phyloP scores from a whole-genome alignment of 2,888 invertebrate species.

The Mythimna albipuncta region DNA sequence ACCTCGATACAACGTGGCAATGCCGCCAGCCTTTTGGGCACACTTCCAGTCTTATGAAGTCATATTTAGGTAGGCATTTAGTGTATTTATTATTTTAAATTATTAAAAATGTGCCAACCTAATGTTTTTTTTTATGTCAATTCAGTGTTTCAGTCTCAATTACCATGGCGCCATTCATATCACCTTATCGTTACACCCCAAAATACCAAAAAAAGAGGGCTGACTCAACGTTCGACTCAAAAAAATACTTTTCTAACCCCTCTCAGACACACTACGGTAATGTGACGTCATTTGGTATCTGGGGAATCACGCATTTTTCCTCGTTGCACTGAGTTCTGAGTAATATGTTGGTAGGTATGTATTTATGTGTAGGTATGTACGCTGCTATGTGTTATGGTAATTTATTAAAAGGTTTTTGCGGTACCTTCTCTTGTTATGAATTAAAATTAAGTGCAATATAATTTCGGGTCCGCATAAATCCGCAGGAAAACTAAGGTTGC shows the following conservation, averaged over 20 bases:
- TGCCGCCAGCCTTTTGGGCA: too few species aligned
- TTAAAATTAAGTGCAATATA: constrained; percentile 48
- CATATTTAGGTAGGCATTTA: too few species aligned
- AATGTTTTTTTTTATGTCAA: not conserved
- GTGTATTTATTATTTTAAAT: too few species aligned
- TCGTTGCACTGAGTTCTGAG: constrained; percentile 61
- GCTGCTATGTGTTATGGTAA: constrained; percentile 77
- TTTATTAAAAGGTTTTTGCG: constrained; percentile 79
- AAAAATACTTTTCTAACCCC: constrained; percentile 9
- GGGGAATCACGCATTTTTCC: constrained; percentile 68
- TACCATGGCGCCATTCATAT: not conserved
- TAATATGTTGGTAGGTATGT: constrained; percentile 5
- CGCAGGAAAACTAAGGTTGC: too few species aligned
- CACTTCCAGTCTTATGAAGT: too few species aligned
- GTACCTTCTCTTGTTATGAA: not conserved
- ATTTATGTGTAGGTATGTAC: not conserved
- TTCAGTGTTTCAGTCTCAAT: not conserved
- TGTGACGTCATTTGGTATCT: constrained; percentile 71
- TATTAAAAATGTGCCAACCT: not conserved
- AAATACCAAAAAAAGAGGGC: not conserved
- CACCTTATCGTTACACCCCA: too few species aligned
- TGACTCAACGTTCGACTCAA: not conserved
- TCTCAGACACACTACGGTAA: constrained; percentile 67
- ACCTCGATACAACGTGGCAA: too few species aligned
- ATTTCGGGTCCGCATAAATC: too few species aligned